Base-by-base conservation (phyloP, 2,113 vertebrate species). In the Sciurus niger region DNA sequence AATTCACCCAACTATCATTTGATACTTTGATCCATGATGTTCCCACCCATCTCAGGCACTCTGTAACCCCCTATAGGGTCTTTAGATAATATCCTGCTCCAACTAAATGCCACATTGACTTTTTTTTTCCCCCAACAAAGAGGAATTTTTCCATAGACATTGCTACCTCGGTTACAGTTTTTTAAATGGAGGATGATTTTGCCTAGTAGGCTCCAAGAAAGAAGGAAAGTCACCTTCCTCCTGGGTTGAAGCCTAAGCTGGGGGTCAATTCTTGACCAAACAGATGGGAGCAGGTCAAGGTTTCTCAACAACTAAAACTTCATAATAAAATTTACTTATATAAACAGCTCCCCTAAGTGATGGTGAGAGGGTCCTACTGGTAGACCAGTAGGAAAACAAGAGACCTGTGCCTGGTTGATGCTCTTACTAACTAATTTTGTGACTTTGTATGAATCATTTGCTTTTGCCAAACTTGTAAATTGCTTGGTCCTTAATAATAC, bases 91-190 rank as follows among this genome's bases (percentile, higher is more conserved):
- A 84, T 90, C 40, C 68, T 84, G 25, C 70, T 97, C 89, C 70
- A 55, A 46, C 32, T 60, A 53, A 95, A 97, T 53, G 88, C 79
- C 34, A 87, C 32, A 4, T 5, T 92, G 37, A 46, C 30, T 48
- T 18, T 94, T 37, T 94, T 94, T 37, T 48, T 18, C 92, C 55
- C 90, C 82, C 88, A 43, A 79, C 77, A 88, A 85, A 96, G 25
- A 87, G 68, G 34, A 90, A 94, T 74, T 97, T 96, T 96, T 89
- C 88, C 90, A 96, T 46, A 90, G 34, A 90, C 65, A n/a, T n/a
- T 65, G 37, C 32, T 79, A 73, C 58, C 63, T 94, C 67, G 79
- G 67, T 72, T 93, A 37, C 53, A 77, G 43, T 90, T 82, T 88
- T 90, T 9, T 87, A 90, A 90, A 37, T 51, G 77, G 60, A 67